A percentile compares a stretch with the other conserved stretches of the same genome.
Conservation (phyloP, 2,113 vertebrate species). For the Scytalopus superciliaris region DNA sequence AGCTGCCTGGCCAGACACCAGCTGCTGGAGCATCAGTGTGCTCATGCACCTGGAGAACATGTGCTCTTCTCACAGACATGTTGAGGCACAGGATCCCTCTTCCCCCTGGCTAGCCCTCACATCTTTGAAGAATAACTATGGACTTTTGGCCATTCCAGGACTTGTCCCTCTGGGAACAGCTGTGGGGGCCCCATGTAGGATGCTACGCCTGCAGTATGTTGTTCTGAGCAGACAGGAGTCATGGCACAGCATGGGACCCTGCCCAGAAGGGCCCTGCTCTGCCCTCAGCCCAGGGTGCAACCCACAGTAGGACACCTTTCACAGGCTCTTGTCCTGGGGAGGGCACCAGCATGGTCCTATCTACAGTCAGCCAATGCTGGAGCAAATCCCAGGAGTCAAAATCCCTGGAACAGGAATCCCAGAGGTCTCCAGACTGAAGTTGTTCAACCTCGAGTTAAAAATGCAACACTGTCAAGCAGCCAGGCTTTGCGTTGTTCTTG, state of each 20-base stretch:
- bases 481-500: background rate
- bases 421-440: background rate
- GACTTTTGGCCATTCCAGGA: background rate
- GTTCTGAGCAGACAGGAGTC: background rate
- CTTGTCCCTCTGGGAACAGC: background rate
- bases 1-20: background rate
- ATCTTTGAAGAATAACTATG: background rate
- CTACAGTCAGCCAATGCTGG: background rate
- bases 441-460: slow-evolving; percentile 23
- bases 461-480: background rate
- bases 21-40: background rate
- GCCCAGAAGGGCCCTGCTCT: background rate
- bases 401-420: background rate
- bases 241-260: background rate
- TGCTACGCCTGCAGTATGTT: background rate
- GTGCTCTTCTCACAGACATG: background rate
- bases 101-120: background rate
- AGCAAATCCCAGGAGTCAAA: background rate
- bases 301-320: background rate
- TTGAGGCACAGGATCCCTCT: background rate
- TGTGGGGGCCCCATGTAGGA: background rate
- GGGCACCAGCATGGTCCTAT: fast-evolving
- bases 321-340: background rate
- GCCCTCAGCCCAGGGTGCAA: background rate
- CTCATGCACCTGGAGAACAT: background rate